These are phyloP conservation scores for Pogoniulus pusillus DNA, from an alignment of 2,797 vertebrate genomes.

Conservation along the genomic window DNA sequence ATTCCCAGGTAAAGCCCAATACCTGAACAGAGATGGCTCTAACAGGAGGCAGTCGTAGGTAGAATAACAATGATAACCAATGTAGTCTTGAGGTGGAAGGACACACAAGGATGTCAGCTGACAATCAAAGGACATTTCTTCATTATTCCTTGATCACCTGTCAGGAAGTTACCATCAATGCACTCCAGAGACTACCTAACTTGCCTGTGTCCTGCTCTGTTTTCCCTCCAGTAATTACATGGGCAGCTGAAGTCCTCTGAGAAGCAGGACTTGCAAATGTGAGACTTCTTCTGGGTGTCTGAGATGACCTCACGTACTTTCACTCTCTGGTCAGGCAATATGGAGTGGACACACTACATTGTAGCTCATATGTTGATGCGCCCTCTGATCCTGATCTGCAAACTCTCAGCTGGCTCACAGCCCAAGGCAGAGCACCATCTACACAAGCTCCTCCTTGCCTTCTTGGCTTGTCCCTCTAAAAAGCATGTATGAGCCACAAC, in stretches of 20 bases:
- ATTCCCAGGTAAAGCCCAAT: background rate
- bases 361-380: fast-evolving
- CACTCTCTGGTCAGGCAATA: background rate
- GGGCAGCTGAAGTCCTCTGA: background rate
- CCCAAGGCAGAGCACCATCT: background rate
- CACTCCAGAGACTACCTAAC: background rate
- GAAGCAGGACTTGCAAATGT: background rate
- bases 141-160: background rate
- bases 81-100: background rate
- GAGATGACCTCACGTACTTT: background rate
- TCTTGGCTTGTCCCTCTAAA: background rate
- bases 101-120: background rate
- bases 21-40: background rate
- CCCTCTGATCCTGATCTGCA: background rate
- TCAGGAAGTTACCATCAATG: background rate
- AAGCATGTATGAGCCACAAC: background rate
- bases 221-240: background rate
- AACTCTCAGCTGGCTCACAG: background rate
- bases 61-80: background rate
- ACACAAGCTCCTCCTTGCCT: background rate
- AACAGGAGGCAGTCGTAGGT: background rate
- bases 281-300: background rate
- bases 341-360: background rate
- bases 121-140: background rate
- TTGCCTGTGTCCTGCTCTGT: background rate